Percentiles rank a stretch among this genome's conserved stretches.
Evolutionary conservation across 2,113 vertebrate genomes (phyloP).

Genomic region (Osmerus mordax): DNA sequence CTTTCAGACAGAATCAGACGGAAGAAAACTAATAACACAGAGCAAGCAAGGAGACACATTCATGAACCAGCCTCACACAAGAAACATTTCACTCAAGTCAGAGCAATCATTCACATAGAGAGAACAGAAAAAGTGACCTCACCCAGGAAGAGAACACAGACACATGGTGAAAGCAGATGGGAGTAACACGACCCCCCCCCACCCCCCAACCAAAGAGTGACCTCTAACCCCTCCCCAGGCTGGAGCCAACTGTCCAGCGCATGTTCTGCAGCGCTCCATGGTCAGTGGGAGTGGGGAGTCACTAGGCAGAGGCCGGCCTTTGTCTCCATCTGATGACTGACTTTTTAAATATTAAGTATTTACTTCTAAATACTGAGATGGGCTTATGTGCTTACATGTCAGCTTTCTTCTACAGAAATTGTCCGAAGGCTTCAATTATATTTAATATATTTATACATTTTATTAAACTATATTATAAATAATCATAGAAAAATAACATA

Average conservation of each 20-base stretch:
- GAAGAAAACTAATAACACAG: not conserved
- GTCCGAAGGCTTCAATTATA: not conserved
- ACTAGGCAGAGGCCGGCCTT: not conserved
- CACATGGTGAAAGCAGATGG: slow-evolving; percentile 53
- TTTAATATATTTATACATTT: not conserved
- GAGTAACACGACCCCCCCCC: not conserved
- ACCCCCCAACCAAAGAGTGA: not conserved
- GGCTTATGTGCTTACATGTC: not conserved
- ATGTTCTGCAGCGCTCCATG: slow-evolving; percentile 18
- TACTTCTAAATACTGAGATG: no score
- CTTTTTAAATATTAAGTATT: no score
- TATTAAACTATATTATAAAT: no score
- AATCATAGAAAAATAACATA: no score
- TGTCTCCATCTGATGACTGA: not conserved
- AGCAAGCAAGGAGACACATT: slow-evolving; percentile 1
- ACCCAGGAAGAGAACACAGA: slow-evolving; percentile 33
- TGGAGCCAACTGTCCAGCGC: slow-evolving; percentile 27
- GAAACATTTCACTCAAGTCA: not conserved
- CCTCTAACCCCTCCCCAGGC: slow-evolving; percentile 39
- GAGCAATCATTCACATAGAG: slow-evolving; percentile 15
- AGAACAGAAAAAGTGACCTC: slow-evolving; percentile 12
- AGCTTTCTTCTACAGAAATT: not conserved
- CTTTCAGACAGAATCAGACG: not conserved
- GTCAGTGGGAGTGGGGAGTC: slow-evolving; percentile 20
- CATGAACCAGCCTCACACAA: not conserved